phyloP scores from a whole-genome alignment of 2,113 vertebrate genomes.

The Meleagris gallopavo region DNA sequence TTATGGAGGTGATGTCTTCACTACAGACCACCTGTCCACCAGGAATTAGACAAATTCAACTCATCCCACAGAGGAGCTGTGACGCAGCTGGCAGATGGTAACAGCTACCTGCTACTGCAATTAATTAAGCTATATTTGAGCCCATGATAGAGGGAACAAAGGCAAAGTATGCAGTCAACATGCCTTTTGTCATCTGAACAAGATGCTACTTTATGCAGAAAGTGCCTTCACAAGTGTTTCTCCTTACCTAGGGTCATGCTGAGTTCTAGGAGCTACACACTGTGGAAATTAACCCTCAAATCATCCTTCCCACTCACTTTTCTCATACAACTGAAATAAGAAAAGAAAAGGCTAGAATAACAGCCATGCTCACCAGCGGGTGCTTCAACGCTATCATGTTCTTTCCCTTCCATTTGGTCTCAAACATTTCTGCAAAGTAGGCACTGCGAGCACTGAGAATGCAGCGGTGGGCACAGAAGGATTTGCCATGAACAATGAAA shows the following conservation, averaged over 20 bases:
- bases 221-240: neutral
- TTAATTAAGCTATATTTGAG: conserved; percentile 11
- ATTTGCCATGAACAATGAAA: conserved; percentile 92
- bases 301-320: neutral
- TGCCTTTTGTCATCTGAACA: neutral
- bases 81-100: conserved; percentile 35
- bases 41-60: conserved; percentile 29
- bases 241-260: neutral
- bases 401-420: conserved; percentile 94
- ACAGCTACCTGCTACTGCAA: conserved; percentile 7
- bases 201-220: neutral
- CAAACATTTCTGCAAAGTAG: conserved; percentile 96
- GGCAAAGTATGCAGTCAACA: neutral
- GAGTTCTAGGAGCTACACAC: neutral
- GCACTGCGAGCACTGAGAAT: conserved; percentile 89
- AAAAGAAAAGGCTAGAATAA: neutral
- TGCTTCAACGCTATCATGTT: conserved; percentile 90
- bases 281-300: neutral
- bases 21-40: conserved; percentile 50
- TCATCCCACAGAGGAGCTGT: neutral
- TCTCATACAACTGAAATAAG: neutral
- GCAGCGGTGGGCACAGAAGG: conserved; percentile 89
- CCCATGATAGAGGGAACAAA: neutral
- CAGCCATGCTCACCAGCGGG: conserved; percentile 84
- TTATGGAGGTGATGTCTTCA: conserved; percentile 19